Evolutionary conservation across 2,888 invertebrate species (phyloP), one percentile per base, ranked within the genome.

Genomic region (Eristalis arbustorum): DNA sequence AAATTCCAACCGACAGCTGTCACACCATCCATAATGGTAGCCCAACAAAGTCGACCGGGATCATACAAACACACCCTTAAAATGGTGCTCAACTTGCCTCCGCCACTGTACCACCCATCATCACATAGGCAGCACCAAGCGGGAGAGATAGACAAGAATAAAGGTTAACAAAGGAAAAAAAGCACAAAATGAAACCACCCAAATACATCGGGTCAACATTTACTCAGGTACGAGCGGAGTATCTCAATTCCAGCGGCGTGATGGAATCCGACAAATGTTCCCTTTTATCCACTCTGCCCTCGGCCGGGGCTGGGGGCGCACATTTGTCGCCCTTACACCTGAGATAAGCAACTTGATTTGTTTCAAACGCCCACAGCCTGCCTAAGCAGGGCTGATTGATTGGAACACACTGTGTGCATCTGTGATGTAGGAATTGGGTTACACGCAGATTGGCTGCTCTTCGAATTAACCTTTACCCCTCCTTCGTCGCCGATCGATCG

Each of bases 291-390:
- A 57, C 23, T 63, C 40, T 59, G 23, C 6, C 34, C 42, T 10
- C 22, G 6, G 37, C 66, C 56, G 56, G 64, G 49, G 13, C 8
- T 83, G 13, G 23, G n/a, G 76, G 68, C 61, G 68, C 64, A 68
- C 68, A 76, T 31, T 73, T 77, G 68, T 73, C 77, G 77, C 68
- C 64, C 59, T 72, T 73, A 69, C 77, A 61, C 62, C 63, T 73
- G 82, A 85, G 76, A 77, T 85, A 77, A 77, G 49, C 56, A 62
- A 82, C 77, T 74, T 82, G 85, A 85, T 82, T 85, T 82, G 74
- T 67, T 75, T n/a, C 23, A 56, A 74, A 62, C 22, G 37, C 37
- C 11, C 66, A 42, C 11, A 10, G 14, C 13, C 49, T 63, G 25
- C 66, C 22, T n/a, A 42, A 66, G 61, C 73, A 61, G 37, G 73